Percentiles rank a stretch among this genome's conserved stretches.
phyloP scores from a whole-genome alignment of 64 coral and sea anemone genomes.

The Montipora sp. region DNA sequence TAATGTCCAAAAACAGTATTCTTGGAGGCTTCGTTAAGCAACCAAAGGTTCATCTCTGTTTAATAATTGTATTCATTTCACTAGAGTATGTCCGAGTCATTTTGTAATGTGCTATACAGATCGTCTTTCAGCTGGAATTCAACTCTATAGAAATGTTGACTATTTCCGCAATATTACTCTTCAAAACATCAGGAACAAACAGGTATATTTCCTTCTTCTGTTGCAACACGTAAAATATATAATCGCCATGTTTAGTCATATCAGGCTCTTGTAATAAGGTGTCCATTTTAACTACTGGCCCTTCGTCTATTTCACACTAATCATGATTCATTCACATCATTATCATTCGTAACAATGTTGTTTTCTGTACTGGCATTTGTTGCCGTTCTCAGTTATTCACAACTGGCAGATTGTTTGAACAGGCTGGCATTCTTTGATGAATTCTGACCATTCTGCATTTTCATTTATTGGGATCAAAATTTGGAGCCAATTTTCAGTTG shows the following conservation, averaged over 20 bases:
- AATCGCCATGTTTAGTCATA: constrained; percentile 47
- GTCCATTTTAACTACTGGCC: constrained; percentile 35
- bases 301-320: constrained; percentile 53
- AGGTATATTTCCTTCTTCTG: constrained; percentile 73
- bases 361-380: background rate
- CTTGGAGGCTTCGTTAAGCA: no score
- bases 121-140: constrained; percentile 56
- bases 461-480: background rate
- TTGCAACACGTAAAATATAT: constrained; percentile 69
- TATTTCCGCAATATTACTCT: no score
- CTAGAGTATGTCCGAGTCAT: constrained; percentile 6
- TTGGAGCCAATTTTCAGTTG: background rate
- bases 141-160: constrained; percentile 23
- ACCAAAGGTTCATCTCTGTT: no score
- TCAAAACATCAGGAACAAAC: no score
- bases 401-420: background rate
- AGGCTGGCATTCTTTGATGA: background rate
- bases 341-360: background rate
- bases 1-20: no score
- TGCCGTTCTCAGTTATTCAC: background rate
- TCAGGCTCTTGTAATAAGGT: constrained; percentile 69
- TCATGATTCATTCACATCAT: background rate
- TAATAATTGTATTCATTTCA: background rate
- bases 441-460: background rate
- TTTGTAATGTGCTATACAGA: constrained; percentile 35